Evolutionary conservation across 1,140 invertebrate genomes (phyloP).

Genomic region (Himalopsyche phryganea): DNA sequence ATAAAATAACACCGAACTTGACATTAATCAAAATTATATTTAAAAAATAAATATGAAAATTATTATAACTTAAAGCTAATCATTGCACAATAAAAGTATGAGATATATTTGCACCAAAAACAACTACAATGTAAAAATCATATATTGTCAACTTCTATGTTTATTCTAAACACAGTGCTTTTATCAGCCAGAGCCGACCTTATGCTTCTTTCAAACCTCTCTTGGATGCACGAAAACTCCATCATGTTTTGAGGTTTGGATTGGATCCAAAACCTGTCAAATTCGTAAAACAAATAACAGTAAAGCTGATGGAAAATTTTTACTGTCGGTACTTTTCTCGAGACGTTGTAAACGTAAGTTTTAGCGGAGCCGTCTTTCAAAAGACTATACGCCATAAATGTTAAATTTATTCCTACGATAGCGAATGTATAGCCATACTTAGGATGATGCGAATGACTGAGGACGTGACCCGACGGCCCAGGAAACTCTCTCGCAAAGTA

Average conservation of each 20-base stretch:
- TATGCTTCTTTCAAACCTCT: constrained; percentile 77
- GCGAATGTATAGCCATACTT: constrained; percentile 84
- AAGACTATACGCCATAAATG: constrained; percentile 81
- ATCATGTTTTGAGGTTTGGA: constrained; percentile 90
- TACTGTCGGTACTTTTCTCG: constrained; percentile 65
- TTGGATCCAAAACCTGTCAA: constrained; percentile 89
- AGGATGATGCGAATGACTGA: constrained; percentile 87
- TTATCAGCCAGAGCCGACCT: constrained; percentile 61
- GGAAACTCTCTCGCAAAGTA: constrained; percentile 84
- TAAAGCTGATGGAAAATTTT: constrained; percentile 91
- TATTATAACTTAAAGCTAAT: too few relatives aligned
- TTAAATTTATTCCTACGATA: constrained; percentile 92
- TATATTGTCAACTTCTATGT: constrained; percentile 65
- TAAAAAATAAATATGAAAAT: neutral
- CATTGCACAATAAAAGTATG: too few relatives aligned
- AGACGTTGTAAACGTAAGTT: constrained; percentile 88
- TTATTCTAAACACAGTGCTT: constrained; percentile 67
- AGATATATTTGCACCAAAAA: neutral
- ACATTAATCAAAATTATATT: constrained; percentile 2
- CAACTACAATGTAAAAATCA: constrained; percentile 38
- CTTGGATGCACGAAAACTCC: constrained; percentile 86
- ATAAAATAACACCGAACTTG: constrained; percentile 24
- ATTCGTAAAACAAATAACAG: constrained; percentile 90
- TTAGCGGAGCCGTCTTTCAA: constrained; percentile 80
- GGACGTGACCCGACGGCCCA: constrained; percentile 72